These are phyloP conservation scores for Myotis findleyi DNA, from an alignment of 2,797 vertebrate species.

Conservation along the genomic window DNA sequence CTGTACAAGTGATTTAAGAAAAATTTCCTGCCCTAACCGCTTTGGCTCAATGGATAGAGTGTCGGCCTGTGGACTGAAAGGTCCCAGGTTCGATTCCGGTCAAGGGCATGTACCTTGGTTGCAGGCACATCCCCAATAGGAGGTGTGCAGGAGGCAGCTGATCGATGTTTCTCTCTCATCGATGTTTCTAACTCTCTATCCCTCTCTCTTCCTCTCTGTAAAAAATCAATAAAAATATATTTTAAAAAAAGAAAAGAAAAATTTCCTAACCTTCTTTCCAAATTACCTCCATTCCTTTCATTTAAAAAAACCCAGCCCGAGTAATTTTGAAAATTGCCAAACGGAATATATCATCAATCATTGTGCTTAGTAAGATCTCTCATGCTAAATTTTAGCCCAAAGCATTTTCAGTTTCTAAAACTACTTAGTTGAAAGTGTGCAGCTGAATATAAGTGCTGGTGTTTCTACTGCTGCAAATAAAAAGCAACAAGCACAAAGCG, in stretches of 20 bases:
- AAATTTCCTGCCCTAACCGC: neutral
- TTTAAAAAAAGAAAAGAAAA: neutral
- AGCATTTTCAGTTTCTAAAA: constrained; percentile 41
- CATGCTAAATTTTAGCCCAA: constrained; percentile 37
- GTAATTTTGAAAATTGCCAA: constrained; percentile 42
- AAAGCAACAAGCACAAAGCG: neutral
- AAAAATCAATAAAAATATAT: too few relatives aligned
- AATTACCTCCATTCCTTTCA: neutral
- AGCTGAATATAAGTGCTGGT: neutral
- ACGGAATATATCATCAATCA: neutral
- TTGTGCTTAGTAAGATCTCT: neutral
- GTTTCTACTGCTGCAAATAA: constrained; percentile 27
- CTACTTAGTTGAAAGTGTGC: neutral
- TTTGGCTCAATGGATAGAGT: too few relatives aligned
- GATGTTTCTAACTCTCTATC: too few relatives aligned
- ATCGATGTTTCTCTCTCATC: too few relatives aligned
- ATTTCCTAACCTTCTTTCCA: neutral
- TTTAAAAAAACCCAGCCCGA: constrained; percentile 25
- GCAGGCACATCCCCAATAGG: too few relatives aligned
- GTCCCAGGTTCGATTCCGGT: too few relatives aligned
- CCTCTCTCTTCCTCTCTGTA: too few relatives aligned
- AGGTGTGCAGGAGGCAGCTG: too few relatives aligned
- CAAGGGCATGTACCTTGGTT: too few relatives aligned
- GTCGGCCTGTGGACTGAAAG: too few relatives aligned
- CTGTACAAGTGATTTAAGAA: neutral